Percentiles rank a stretch among this genome's conserved stretches.
Evolutionary conservation across 2,888 invertebrate genomes (phyloP).

Genomic region (Strigamia maritima): DNA sequence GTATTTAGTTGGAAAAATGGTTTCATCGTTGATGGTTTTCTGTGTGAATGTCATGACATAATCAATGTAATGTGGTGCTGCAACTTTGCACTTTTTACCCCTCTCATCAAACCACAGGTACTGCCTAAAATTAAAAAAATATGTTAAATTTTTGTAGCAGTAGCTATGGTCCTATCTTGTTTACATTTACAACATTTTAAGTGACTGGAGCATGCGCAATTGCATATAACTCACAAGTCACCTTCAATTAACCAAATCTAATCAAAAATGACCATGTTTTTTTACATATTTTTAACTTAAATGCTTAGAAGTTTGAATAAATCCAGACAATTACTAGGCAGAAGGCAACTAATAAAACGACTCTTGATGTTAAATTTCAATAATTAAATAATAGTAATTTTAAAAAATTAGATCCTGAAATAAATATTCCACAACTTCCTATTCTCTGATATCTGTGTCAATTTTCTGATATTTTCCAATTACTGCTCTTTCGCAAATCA

Average conservation of each 20-base stretch:
- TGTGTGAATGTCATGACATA: conserved; percentile 98
- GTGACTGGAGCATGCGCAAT: too few relatives aligned
- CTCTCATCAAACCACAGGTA: conserved; percentile 99
- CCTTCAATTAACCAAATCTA: too few relatives aligned
- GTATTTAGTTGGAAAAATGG: conserved; percentile 96
- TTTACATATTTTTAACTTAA: too few relatives aligned
- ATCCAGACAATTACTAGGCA: too few relatives aligned
- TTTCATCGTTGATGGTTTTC: conserved; percentile 94
- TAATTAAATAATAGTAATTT: too few relatives aligned
- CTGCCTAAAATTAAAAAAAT: conserved; percentile 65
- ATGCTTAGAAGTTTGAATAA: too few relatives aligned
- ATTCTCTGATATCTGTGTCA: background rate
- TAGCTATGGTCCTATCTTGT: background rate
- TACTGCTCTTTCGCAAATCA: background rate
- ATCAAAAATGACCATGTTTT: too few relatives aligned
- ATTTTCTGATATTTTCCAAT: conserved; percentile 6
- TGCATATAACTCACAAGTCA: too few relatives aligned
- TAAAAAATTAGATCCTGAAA: background rate
- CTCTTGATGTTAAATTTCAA: too few relatives aligned
- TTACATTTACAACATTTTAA: background rate
- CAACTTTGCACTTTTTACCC: conserved; percentile 94
- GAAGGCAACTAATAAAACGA: too few relatives aligned
- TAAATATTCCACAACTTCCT: background rate
- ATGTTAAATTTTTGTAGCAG: too few relatives aligned
- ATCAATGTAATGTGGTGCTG: conserved; percentile 97